A percentile compares a stretch with the other conserved stretches of the same genome.
phyloP scores from a whole-genome alignment of 2,797 vertebrate genomes.

The Heterohyrax brucei region DNA sequence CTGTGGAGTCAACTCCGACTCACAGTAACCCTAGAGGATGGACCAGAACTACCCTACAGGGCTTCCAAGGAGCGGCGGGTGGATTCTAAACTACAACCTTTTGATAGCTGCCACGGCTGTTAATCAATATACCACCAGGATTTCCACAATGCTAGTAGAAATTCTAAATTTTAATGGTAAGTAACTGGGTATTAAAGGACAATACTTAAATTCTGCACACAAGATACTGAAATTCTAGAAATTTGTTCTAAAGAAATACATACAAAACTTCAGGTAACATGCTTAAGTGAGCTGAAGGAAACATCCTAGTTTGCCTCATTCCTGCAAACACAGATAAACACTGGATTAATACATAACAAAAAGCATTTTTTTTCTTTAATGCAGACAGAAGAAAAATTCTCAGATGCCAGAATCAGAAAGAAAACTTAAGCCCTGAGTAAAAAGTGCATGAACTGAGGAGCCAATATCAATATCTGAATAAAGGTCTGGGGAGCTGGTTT shows the following conservation, averaged over 20 bases:
- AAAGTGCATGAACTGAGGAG: not conserved
- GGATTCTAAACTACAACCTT: too few species aligned
- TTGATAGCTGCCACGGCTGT: too few species aligned
- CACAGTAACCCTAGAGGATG: too few species aligned
- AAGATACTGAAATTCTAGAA: conserved; percentile 16
- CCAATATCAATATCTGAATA: not conserved
- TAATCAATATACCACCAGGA: too few species aligned
- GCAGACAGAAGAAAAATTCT: not conserved
- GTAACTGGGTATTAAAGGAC: not conserved
- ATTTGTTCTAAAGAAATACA: conserved; percentile 27
- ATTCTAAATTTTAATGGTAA: not conserved
- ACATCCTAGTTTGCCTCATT: not conserved
- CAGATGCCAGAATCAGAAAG: conserved; percentile 2
- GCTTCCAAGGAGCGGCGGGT: too few species aligned
- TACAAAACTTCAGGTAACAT: not conserved
- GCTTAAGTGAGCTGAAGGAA: not conserved
- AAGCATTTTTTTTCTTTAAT: not conserved
- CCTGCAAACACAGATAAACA: not conserved
- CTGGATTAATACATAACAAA: not conserved
- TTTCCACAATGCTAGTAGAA: not conserved
- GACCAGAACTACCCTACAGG: too few species aligned
- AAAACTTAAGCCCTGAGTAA: not conserved
- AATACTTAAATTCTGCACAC: not conserved
- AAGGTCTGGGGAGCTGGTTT: not conserved
- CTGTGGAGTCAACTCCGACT: too few species aligned